Base-by-base conservation (phyloP, 2,888 invertebrate genomes). In the Microctonus hyperodae region DNA sequence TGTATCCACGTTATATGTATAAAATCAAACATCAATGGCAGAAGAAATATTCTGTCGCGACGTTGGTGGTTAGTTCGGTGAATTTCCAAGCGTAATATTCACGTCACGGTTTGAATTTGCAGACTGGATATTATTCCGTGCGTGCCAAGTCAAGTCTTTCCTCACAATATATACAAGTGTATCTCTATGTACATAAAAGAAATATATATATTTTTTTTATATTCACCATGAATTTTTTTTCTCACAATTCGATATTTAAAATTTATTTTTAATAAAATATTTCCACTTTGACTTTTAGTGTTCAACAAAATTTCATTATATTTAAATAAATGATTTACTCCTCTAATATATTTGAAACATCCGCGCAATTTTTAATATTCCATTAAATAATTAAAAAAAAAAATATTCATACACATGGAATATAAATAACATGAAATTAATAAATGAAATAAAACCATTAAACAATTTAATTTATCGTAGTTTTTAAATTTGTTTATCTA, bases 151-250 rank as follows among this genome's bases (percentile, higher is more conserved):
- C n/a, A 37, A 37, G n/a, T 37, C 37, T 5, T 37, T 37, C 6
- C 37, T n/a, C 37, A n/a, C 37, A 37, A 37, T 31, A 11, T 11
- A 53, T n/a, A n/a, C n/a, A n/a, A n/a, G n/a, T n/a, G n/a, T n/a
- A n/a, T n/a, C n/a, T n/a, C n/a, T n/a, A n/a, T n/a, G n/a, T 28
- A 31, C n/a, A 28, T 35, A 31, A 56, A 28, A 16, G 22, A 53
- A 37, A 35, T 22, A 50, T 63, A 44, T 59, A n/a, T n/a, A n/a
- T 51, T 51, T 33, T 25, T 51, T 51, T 9, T 22, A 33, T 51
- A 51, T 63, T 67, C 51, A 48, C 13, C 3, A 37, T n/a, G 37
- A 37, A 37, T n/a, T 37, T 37, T 5, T 37, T 13, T 10, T 37
- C 13, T n/a, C n/a, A n/a, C 37, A 37, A 37, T n/a, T 37, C 37